phyloP scores from a whole-genome alignment of 2,797 vertebrate species.

The Sebastiscus tertius region DNA sequence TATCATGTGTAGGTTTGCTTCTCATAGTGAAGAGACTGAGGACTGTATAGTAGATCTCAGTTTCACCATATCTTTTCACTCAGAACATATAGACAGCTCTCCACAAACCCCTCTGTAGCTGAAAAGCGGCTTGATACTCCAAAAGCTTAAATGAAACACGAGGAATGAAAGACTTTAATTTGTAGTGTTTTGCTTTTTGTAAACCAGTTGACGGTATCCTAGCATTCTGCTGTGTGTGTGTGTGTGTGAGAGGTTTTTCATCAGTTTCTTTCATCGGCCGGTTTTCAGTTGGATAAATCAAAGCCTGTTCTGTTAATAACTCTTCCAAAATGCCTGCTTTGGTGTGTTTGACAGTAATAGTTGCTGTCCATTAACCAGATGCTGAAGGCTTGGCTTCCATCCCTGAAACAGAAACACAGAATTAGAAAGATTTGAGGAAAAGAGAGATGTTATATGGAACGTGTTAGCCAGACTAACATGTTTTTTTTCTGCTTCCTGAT shows the following conservation, averaged over 20 bases:
- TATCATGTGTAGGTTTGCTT: neutral
- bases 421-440: conserved; percentile 20
- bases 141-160: neutral
- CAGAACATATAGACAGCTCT: neutral
- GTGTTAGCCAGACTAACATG: neutral
- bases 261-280: conserved; percentile 7
- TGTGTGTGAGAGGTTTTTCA: neutral
- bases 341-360: conserved; percentile 52
- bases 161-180: conserved; percentile 10
- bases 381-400: conserved; percentile 18
- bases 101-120: neutral
- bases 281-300: conserved; percentile 40
- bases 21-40: neutral
- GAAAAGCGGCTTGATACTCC: neutral
- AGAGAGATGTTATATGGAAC: conserved; percentile 16
- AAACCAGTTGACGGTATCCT: conserved; percentile 4
- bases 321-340: conserved; percentile 23
- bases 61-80: neutral
- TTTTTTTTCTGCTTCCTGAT: conserved; percentile 10
- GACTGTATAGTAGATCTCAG: neutral
- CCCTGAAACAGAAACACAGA: conserved; percentile 25
- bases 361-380: conserved; percentile 55
- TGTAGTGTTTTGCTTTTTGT: conserved; percentile 11
- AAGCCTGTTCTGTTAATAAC: conserved; percentile 27
- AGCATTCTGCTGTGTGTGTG: neutral